Evolutionary conservation across 2,113 vertebrate genomes (phyloP).

Genomic region (Neoarius graeffei): DNA sequence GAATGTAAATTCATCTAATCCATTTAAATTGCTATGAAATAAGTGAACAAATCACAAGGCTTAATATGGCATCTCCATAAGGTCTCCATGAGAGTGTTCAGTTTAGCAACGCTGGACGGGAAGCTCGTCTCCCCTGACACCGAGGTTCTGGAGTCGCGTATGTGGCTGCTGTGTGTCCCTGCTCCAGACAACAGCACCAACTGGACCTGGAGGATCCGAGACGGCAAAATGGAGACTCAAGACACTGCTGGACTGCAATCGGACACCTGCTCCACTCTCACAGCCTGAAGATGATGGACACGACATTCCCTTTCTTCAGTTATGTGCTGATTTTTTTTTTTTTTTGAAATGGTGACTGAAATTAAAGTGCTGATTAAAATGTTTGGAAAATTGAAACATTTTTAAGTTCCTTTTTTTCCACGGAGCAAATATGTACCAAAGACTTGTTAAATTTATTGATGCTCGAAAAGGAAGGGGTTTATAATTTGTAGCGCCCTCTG

Average conservation of each 20-base stretch:
- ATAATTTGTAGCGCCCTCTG: too few species aligned
- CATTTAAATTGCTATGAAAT: background rate
- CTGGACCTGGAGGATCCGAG: slow-evolving; percentile 88
- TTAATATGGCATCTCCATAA: background rate
- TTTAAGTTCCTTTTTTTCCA: background rate
- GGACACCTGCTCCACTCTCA: slow-evolving; percentile 37
- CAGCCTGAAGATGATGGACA: slow-evolving; percentile 16
- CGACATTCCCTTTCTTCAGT: slow-evolving; percentile 13
- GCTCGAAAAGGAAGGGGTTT: background rate
- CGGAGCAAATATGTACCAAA: background rate
- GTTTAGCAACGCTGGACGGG: slow-evolving; percentile 87
- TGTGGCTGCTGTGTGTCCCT: slow-evolving; percentile 84
- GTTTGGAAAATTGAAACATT: background rate
- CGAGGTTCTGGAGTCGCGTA: slow-evolving; percentile 80
- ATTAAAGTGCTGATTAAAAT: background rate
- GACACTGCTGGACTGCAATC: slow-evolving; percentile 48
- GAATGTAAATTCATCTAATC: background rate
- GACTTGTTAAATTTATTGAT: too few species aligned
- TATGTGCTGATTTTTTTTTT: background rate
- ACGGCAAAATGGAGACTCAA: slow-evolving; percentile 78
- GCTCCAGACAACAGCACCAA: slow-evolving; percentile 79
- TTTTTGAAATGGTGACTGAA: background rate
- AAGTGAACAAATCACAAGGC: background rate
- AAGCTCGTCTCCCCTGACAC: slow-evolving; percentile 77
- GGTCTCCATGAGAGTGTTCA: slow-evolving; percentile 85